phyloP scores from a whole-genome alignment of 1,140 invertebrate genomes.

The Dryas iulia region DNA sequence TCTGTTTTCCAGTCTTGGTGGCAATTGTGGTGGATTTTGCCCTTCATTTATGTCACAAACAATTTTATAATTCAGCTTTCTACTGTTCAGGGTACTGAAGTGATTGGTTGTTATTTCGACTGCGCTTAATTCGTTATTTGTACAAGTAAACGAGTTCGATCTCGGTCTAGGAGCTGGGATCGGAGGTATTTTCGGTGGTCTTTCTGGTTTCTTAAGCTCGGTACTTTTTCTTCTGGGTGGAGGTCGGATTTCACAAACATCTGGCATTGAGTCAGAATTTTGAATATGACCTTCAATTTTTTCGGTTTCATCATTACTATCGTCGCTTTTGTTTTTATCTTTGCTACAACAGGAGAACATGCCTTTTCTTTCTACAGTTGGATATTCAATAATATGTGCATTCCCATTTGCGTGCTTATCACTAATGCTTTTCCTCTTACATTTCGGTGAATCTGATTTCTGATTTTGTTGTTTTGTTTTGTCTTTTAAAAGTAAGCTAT shows the following conservation, averaged over 20 bases:
- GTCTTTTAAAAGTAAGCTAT: slow-evolving; percentile 76
- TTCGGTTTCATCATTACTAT: slow-evolving; percentile 61
- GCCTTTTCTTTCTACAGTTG: slow-evolving; percentile 84
- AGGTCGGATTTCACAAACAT: slow-evolving; percentile 77
- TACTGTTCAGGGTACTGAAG: slow-evolving; percentile 75
- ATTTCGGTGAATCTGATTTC: slow-evolving; percentile 72
- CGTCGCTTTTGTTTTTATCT: slow-evolving; percentile 78
- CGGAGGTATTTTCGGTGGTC: slow-evolving; percentile 82
- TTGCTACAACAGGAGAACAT: slow-evolving; percentile 85
- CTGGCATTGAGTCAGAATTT: slow-evolving; percentile 67
- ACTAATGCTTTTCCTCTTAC: slow-evolving; percentile 72
- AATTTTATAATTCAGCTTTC: slow-evolving; percentile 73
- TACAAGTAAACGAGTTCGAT: slow-evolving; percentile 79
- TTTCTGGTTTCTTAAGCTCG: slow-evolving; percentile 77
- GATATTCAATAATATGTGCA: slow-evolving; percentile 83
- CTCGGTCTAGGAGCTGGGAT: slow-evolving; percentile 79
- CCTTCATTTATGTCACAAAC: slow-evolving; percentile 71
- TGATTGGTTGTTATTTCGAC: slow-evolving; percentile 72
- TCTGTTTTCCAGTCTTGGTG: slow-evolving; percentile 77
- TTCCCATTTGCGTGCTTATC: slow-evolving; percentile 69
- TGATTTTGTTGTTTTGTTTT: slow-evolving; percentile 59
- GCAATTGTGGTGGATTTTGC: slow-evolving; percentile 74
- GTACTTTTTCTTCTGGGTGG: slow-evolving; percentile 81
- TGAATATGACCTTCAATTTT: slow-evolving; percentile 56
- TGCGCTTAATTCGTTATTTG: slow-evolving; percentile 65